Evolutionary conservation across 2,113 vertebrate genomes (phyloP), one percentile per base, ranked within the genome.

Genomic region (Urocitellus parryii): DNA sequence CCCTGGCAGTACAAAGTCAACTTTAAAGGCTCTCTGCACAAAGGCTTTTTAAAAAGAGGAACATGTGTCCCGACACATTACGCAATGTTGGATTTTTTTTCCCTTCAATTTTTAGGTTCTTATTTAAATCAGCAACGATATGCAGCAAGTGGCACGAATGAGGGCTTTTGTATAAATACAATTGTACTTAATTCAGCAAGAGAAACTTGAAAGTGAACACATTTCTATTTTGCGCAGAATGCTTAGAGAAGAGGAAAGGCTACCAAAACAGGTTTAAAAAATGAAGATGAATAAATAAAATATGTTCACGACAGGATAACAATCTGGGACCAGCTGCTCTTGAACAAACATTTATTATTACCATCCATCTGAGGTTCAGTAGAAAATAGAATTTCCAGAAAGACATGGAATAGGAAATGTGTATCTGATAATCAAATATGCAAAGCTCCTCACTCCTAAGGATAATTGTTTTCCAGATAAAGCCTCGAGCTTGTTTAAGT

Each of bases 231-330:
- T n/a, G n/a, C n/a, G n/a, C n/a, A n/a, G n/a, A n/a, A n/a, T n/a
- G n/a, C n/a, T n/a, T n/a, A n/a, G n/a, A n/a, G n/a, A n/a, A n/a
- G n/a, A n/a, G n/a, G n/a, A n/a, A n/a, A n/a, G n/a, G n/a, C n/a
- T n/a, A n/a, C n/a, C n/a, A n/a, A n/a, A n/a, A n/a, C n/a, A n/a
- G n/a, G n/a, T n/a, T n/a, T n/a, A n/a, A n/a, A n/a, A n/a, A n/a
- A n/a, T n/a, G n/a, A n/a, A n/a, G n/a, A n/a, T n/a, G n/a, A n/a
- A 96, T 96, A 97, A 97, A 96, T 95, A 96, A 98, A 97, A 80
- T 56, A 81, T 78, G 61, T 91, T 97, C 73, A 32, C 13, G 76
- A 93, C 96, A 96, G 77, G 90, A 93, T 88, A 96, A 97, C 90
- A 95, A 96, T 97, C 95, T 96, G 93, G 88, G 97, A 96, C 53